Conservation (phyloP, 2,113 vertebrate species). For the Neomonachus schauinslandi region DNA sequence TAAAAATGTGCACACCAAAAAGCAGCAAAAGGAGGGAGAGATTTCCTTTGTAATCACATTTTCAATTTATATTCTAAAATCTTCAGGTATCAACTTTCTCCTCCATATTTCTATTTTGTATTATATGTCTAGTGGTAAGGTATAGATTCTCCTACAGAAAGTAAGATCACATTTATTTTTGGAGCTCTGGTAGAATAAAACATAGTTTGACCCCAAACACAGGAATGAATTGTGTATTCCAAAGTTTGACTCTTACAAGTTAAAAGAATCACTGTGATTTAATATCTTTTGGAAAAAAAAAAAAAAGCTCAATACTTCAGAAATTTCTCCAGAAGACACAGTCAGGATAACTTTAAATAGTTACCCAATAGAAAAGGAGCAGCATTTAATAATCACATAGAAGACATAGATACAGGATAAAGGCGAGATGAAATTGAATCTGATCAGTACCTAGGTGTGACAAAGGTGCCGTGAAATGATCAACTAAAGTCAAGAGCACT, state of each 20-base stretch:
- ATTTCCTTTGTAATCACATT: neutral
- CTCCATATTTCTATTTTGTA: neutral
- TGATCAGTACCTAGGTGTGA: neutral
- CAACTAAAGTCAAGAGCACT: neutral
- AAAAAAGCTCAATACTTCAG: neutral
- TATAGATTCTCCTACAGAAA: neutral
- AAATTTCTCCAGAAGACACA: slow-evolving; percentile 6
- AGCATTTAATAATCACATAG: neutral
- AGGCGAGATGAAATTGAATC: neutral
- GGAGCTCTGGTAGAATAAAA: neutral
- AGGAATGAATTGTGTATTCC: neutral
- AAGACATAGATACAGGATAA: slow-evolving; percentile 14
- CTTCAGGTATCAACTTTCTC: neutral
- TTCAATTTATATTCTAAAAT: slow-evolving; percentile 11
- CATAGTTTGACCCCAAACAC: neutral
- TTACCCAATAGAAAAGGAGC: neutral
- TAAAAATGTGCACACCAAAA: neutral
- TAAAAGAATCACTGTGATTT: slow-evolving; percentile 2
- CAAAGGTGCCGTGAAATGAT: slow-evolving; percentile 24
- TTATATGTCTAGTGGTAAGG: neutral
- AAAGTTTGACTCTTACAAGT: slow-evolving; percentile 3
- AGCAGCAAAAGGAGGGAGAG: neutral
- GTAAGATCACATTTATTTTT: neutral
- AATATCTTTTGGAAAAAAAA: neutral
- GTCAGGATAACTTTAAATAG: slow-evolving; percentile 42